phyloP scores from a whole-genome alignment of 2,888 invertebrate species.

The Diplazon laetatorius region DNA sequence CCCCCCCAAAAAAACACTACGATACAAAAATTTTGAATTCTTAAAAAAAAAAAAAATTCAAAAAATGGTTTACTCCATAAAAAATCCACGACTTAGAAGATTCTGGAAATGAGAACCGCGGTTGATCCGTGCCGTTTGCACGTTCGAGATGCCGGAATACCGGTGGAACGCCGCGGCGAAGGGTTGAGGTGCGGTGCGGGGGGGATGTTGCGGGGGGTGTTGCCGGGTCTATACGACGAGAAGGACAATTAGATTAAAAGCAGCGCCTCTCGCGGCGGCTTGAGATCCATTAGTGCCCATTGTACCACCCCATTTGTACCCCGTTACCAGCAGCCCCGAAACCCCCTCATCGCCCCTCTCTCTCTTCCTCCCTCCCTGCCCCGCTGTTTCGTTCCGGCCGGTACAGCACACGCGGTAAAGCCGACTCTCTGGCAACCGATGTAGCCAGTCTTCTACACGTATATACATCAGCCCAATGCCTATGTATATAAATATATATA shows the following conservation, averaged over 20 bases:
- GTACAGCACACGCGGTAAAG: constrained; percentile 37
- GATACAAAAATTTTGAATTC: too few species aligned
- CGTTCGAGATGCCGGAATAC: constrained; percentile 62
- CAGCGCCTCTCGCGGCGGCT: constrained; percentile 82
- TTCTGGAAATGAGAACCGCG: constrained; percentile 50
- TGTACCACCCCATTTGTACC: constrained; percentile 82
- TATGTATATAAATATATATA: background rate
- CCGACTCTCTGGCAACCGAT: constrained; percentile 26
- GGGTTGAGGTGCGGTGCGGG: constrained; percentile 17
- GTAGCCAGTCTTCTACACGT: background rate
- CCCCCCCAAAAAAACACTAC: background rate
- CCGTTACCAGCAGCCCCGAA: constrained; percentile 68
- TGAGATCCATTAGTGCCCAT: constrained; percentile 83
- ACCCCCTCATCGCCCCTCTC: constrained; percentile 55
- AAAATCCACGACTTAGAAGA: background rate
- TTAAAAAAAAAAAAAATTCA: background rate
- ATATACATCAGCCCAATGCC: constrained; percentile 4
- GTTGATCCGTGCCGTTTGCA: constrained; percentile 31
- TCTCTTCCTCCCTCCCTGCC: constrained; percentile 32
- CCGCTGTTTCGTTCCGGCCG: constrained; percentile 48
- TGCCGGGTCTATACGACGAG: constrained; percentile 64
- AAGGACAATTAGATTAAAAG: constrained; percentile 83
- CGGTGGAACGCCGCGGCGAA: constrained; percentile 30
- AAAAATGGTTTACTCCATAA: background rate
- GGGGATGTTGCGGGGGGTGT: constrained; percentile 34